These are phyloP conservation scores for Caenorhabditis afra DNA, from an alignment of 2,888 invertebrate genomes.

Conservation along the genomic window DNA sequence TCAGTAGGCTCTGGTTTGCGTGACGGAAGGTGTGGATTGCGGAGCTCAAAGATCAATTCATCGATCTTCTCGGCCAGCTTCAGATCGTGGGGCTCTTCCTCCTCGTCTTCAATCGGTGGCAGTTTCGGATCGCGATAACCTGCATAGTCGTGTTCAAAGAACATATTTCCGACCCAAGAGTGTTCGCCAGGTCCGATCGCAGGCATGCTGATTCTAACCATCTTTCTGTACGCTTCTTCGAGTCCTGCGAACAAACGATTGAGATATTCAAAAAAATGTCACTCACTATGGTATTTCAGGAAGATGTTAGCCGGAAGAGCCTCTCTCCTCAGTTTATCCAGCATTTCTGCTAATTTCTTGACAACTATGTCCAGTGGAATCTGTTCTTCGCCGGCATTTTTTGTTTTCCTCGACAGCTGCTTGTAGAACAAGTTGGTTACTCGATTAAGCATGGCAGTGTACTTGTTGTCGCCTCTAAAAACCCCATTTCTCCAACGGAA, in stretches of 20 bases:
- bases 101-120: not conserved
- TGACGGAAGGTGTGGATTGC: not conserved
- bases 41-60: not conserved
- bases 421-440: constrained; percentile 4
- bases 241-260: constrained; percentile 9
- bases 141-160: not conserved
- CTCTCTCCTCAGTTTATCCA: constrained; percentile 14
- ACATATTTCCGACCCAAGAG: constrained; percentile 19
- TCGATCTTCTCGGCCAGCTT: constrained; percentile 3
- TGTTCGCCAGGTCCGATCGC: constrained; percentile 19
- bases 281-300: constrained; percentile 21
- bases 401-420: not conserved
- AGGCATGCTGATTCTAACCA: constrained; percentile 14
- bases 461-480: not conserved
- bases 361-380: not conserved
- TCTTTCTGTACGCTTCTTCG: constrained; percentile 17
- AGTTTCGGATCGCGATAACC: not conserved
- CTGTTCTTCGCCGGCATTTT: not conserved
- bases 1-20: not conserved
- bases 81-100: not conserved
- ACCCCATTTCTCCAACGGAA: not conserved
- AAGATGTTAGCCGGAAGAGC: constrained; percentile 1
- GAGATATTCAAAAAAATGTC: not conserved
- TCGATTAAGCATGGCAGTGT: constrained; percentile 10
- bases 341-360: not conserved